These are phyloP conservation scores for Athalia cordata DNA, from an alignment of 2,888 invertebrate species.

Conservation along the genomic window DNA sequence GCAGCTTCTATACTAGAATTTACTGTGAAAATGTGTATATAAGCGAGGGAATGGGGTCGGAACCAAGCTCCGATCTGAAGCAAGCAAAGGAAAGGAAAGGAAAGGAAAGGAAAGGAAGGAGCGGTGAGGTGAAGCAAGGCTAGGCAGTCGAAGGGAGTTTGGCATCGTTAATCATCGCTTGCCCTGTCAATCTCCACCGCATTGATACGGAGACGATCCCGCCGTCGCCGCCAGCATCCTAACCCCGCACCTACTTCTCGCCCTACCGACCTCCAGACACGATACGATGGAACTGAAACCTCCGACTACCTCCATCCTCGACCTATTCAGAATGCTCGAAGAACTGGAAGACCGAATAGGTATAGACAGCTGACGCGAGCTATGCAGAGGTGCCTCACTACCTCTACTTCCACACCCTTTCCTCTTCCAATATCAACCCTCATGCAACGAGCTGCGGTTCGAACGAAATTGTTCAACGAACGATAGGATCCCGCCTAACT, in stretches of 20 bases:
- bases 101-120: not conserved
- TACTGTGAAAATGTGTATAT: not conserved
- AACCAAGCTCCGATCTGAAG: too few relatives aligned
- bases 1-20: not conserved
- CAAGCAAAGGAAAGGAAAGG: too few relatives aligned
- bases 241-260: constrained; percentile 47
- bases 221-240: constrained; percentile 55
- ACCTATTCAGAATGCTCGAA: constrained; percentile 41
- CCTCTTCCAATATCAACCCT: not conserved
- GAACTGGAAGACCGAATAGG: constrained; percentile 39
- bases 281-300: constrained; percentile 36
- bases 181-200: constrained; percentile 70
- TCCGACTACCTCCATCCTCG: constrained; percentile 31
- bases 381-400: constrained; percentile 15
- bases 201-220: constrained; percentile 69
- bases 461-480: too few relatives aligned
- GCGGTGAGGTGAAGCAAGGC: constrained; percentile 9
- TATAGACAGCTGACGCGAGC: constrained; percentile 43
- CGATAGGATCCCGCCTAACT: not conserved
- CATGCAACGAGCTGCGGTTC: too few relatives aligned
- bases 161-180: constrained; percentile 69
- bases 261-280: constrained; percentile 40
- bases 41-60: not conserved
- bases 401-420: not conserved
- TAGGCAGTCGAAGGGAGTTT: constrained; percentile 31